These are phyloP conservation scores for Ariopsis seemanni DNA, from an alignment of 2,113 vertebrate genomes.

Conservation along the genomic window DNA sequence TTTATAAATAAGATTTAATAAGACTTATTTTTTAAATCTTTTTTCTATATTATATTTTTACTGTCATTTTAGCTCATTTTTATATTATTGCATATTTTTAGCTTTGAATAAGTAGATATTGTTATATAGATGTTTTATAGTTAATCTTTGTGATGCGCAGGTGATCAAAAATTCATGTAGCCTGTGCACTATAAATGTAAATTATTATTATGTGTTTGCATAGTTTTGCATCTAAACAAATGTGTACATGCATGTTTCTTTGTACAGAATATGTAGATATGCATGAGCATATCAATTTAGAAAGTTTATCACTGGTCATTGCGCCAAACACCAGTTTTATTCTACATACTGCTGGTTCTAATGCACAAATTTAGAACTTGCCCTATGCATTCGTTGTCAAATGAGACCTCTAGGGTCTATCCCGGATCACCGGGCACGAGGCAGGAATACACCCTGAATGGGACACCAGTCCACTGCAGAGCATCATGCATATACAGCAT, in stretches of 20 bases:
- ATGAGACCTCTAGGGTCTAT: not conserved
- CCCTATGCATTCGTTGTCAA: not conserved
- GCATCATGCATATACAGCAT: not conserved
- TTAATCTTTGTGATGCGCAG: too few species aligned
- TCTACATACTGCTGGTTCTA: not conserved
- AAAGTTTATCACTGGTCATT: not conserved
- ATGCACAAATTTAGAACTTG: not conserved
- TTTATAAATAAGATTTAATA: too few species aligned
- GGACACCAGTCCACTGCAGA: not conserved
- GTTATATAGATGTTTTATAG: too few species aligned
- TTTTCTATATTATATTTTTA: too few species aligned
- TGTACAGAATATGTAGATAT: not conserved
- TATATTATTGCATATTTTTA: too few species aligned
- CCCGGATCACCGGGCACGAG: too few species aligned
- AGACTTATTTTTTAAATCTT: too few species aligned
- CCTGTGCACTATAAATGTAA: too few species aligned
- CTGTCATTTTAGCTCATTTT: too few species aligned
- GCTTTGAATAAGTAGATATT: too few species aligned
- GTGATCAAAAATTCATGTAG: too few species aligned
- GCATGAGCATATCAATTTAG: not conserved
- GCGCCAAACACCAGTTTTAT: not conserved
- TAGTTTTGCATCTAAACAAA: not conserved
- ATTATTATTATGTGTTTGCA: too few species aligned
- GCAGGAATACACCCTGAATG: not conserved
- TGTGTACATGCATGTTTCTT: not conserved